phyloP scores from a whole-genome alignment of 64 coral and sea anemone species.

The Dendronephthya gigantea region DNA sequence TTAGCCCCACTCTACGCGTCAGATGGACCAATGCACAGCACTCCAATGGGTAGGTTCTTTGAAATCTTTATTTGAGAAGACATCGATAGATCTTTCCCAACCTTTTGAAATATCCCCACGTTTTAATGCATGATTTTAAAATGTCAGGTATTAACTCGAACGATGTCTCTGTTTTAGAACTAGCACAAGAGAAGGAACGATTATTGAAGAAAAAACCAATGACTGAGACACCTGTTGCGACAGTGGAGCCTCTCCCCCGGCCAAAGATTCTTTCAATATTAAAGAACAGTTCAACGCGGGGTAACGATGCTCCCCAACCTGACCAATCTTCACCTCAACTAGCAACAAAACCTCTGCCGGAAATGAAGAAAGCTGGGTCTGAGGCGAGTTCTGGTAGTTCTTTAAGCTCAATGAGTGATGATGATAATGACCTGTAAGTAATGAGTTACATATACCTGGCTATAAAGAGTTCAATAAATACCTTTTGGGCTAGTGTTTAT shows the following conservation, averaged over 20 bases:
- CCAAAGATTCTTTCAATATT: background rate
- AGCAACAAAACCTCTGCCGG: background rate
- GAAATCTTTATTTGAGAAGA: background rate
- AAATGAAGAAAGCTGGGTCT: slow-evolving; percentile 5
- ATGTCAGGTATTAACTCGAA: too few species aligned
- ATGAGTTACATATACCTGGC: background rate
- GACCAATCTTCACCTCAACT: background rate
- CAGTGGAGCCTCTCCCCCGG: background rate
- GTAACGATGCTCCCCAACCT: background rate
- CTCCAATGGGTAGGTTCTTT: slow-evolving; percentile 68
- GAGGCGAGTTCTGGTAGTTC: slow-evolving; percentile 18
- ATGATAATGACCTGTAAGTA: background rate
- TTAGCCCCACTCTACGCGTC: slow-evolving; percentile 90
- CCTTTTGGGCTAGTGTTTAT: background rate
- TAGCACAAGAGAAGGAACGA: background rate
- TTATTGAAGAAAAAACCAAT: background rate
- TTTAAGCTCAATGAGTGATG: background rate
- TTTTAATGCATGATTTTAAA: too few species aligned
- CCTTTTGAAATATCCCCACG: too few species aligned
- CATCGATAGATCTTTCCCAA: background rate
- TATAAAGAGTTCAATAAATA: background rate
- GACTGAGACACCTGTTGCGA: background rate
- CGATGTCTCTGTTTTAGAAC: background rate
- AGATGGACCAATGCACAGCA: slow-evolving; percentile 98
- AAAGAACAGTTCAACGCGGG: background rate